Conservation (phyloP, 2,888 invertebrate species). For the Listrodromus nycthemerus region DNA sequence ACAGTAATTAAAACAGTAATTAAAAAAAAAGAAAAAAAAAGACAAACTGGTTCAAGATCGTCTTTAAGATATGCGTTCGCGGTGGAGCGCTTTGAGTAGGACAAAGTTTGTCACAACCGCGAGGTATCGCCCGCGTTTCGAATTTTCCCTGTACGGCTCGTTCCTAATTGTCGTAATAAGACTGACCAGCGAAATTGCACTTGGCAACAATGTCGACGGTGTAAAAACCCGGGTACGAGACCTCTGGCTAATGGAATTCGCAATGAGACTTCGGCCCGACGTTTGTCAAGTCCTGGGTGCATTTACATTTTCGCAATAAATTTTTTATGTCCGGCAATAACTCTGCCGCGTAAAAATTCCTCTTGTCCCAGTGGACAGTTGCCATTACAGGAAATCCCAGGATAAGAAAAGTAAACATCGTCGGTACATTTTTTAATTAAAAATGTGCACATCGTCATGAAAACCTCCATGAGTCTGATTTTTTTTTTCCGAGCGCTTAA, state of each 20-base stretch:
- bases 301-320: too few relatives aligned
- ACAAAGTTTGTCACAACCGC: conserved; percentile 13
- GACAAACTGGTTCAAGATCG: conserved; percentile 37
- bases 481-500: too few relatives aligned
- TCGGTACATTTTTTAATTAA: too few relatives aligned
- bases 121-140: conserved; percentile 26
- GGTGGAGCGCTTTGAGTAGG: not conserved
- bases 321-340: too few relatives aligned
- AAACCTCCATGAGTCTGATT: too few relatives aligned
- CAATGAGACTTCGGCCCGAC: conserved; percentile 7
- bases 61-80: conserved; percentile 19
- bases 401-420: too few relatives aligned
- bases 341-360: too few relatives aligned
- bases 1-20: not conserved
- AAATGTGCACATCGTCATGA: too few relatives aligned
- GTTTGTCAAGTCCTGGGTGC: not conserved
- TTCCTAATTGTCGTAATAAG: conserved; percentile 1
- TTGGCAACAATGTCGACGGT: not conserved
- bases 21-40: not conserved
- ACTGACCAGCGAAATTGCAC: conserved; percentile 8
- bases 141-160: not conserved
- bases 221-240: not conserved
- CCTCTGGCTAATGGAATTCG: conserved; percentile 3
- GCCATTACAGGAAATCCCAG: too few relatives aligned
- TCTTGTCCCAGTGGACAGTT: too few relatives aligned